Conservation (phyloP, 2,797 vertebrate genomes). For the Argyrosomus regius region DNA sequence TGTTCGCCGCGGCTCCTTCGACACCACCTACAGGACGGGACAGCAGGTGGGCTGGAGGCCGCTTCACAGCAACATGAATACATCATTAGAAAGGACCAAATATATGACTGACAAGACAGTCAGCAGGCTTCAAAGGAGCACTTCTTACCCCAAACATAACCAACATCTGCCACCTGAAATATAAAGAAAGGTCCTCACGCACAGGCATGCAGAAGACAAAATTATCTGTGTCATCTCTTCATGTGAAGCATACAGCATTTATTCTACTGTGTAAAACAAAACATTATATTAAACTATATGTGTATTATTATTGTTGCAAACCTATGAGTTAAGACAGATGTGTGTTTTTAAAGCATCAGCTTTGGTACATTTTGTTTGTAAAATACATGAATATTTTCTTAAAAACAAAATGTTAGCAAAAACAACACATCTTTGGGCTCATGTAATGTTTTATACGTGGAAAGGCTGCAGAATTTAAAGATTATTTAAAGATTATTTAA, state of each 20-base stretch:
- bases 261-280: not conserved
- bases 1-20: slow-evolving; percentile 48
- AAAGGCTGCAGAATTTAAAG: not conserved
- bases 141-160: slow-evolving; percentile 2
- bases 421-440: not conserved
- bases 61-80: not conserved
- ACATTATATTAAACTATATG: too few relatives aligned
- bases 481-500: too few relatives aligned
- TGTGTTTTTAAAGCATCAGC: not conserved
- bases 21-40: slow-evolving; percentile 3
- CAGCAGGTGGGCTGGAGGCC: slow-evolving; percentile 39
- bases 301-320: not conserved
- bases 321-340: not conserved
- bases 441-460: not conserved
- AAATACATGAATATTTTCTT: not conserved
- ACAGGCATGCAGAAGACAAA: not conserved
- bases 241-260: not conserved
- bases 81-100: slow-evolving; percentile 44
- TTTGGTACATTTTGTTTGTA: not conserved
- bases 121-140: slow-evolving; percentile 18
- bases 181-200: too few relatives aligned
- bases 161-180: slow-evolving; percentile 8
- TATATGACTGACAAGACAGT: slow-evolving; percentile 37
- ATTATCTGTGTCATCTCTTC: not conserved
- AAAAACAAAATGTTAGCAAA: not conserved